These are phyloP conservation scores for Ommatoiulus sabulosus DNA, from an alignment of 2,888 invertebrate species.

Conservation along the genomic window DNA sequence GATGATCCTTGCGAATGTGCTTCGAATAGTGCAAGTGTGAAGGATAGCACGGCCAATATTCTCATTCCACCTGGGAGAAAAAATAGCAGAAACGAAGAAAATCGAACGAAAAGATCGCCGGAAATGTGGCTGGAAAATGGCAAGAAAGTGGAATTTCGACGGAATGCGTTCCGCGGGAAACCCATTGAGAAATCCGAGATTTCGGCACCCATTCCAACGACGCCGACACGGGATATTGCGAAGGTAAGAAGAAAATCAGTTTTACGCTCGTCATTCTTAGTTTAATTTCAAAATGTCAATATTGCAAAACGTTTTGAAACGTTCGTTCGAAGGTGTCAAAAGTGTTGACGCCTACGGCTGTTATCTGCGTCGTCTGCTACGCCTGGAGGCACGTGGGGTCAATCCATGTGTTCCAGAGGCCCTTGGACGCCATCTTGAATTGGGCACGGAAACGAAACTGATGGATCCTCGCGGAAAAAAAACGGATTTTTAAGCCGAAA, in stretches of 20 bases:
- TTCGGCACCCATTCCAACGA: constrained; percentile 1
- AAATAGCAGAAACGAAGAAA: neutral
- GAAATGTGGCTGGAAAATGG: neutral
- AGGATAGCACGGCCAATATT: neutral
- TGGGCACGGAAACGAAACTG: neutral
- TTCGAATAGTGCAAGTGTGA: neutral
- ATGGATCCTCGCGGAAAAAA: neutral
- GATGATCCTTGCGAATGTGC: constrained; percentile 10
- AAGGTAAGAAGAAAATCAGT: neutral
- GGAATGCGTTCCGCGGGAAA: neutral
- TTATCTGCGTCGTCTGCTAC: neutral
- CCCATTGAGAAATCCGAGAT: constrained; percentile 26
- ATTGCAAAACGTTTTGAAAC: neutral
- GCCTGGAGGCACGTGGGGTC: neutral
- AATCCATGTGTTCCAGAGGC: neutral
- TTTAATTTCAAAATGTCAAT: neutral
- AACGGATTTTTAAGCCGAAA: too few species aligned
- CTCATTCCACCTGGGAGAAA: neutral
- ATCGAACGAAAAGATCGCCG: neutral
- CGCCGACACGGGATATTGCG: neutral
- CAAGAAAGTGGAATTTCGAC: neutral
- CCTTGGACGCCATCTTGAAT: neutral
- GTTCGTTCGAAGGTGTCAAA: neutral
- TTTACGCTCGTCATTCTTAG: neutral
- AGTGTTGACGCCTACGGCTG: neutral